Evolutionary conservation across 1,140 invertebrate genomes (phyloP), one percentile per base, ranked within the genome.

Genomic region (Phocides pigmalion): DNA sequence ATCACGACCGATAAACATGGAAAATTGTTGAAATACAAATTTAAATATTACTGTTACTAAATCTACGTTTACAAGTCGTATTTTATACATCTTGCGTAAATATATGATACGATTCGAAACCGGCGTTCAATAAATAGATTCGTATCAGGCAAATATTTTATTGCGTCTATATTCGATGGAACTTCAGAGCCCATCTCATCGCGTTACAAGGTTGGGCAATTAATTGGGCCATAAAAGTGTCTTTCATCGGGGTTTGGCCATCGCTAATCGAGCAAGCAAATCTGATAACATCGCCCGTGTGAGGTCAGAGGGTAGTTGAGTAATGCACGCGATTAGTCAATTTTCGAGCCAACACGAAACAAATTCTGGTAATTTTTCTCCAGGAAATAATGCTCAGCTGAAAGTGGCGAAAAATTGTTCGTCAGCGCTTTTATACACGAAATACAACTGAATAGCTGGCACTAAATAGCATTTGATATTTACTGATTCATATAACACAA

Each of bases 311-410:
- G 62, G 39, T 41, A 59, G 64, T 51, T 70, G 65, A 76, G 46
- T 69, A 64, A 74, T 73, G 66, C 71, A 76, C 71, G 71, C 74
- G 71, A 76, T 76, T 76, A 74, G 53, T 77, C 66, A 74, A 74
- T 77, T 77, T 74, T 74, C 59, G 47, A 66, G 51, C 53, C 39
- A 64, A 67, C 66, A 64, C 62, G 50, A 68, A 66, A 42, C 41
- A 62, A 65, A 56, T 50, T 35, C 6, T 59, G 41, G 28, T n/a
- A 15, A 35, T 9, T 28, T 47, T 59, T 65, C 50, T 44, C 28
- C 17, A 44, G 35, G 41, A 62, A 47, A 20, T 37, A 41, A 42
- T 35, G 11, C n/a, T 32, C 42, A 32, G 35, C 22, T 59, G 25
- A 51, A 62, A 62, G 61, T 62, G 61, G 49, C 61, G 37, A 42